Percentiles rank a stretch among this genome's conserved stretches.
Evolutionary conservation across 2,113 vertebrate species (phyloP).

Genomic region (Chauna torquata): DNA sequence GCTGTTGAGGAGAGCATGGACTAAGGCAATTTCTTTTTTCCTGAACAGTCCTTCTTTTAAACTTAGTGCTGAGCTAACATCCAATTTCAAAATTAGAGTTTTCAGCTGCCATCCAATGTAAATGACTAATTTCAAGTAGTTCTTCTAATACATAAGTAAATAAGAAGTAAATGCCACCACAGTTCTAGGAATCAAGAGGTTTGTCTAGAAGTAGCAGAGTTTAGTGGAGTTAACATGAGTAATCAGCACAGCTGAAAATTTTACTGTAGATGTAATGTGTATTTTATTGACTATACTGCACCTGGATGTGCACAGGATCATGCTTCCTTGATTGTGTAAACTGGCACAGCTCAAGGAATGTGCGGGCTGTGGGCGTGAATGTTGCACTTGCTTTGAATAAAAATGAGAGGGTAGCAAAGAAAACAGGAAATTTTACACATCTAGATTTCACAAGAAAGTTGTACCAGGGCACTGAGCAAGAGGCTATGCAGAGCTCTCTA

Average conservation of each 20-base stretch:
- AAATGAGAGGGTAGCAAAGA: rapidly evolving
- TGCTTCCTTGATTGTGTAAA: not conserved
- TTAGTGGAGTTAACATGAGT: not conserved
- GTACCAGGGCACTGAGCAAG: not conserved
- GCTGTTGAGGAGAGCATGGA: not conserved
- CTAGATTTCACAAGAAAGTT: not conserved
- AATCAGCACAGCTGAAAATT: not conserved
- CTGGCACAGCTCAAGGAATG: not conserved
- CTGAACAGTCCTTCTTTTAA: not conserved
- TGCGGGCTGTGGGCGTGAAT: not conserved
- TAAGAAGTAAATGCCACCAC: not conserved
- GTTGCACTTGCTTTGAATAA: not conserved
- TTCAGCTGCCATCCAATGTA: not conserved
- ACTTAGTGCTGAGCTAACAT: not conserved
- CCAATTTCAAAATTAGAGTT: not conserved
- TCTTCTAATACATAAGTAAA: not conserved
- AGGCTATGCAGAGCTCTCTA: not conserved
- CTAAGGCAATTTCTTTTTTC: not conserved
- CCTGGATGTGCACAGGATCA: not conserved
- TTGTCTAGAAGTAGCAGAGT: not conserved
- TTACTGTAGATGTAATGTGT: not conserved
- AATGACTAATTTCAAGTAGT: not conserved
- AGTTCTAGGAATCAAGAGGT: not conserved
- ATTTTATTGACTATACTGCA: not conserved
- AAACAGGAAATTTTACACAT: not conserved